Conservation (phyloP, 2,113 vertebrate genomes). For the Lepidothrix coronata region DNA sequence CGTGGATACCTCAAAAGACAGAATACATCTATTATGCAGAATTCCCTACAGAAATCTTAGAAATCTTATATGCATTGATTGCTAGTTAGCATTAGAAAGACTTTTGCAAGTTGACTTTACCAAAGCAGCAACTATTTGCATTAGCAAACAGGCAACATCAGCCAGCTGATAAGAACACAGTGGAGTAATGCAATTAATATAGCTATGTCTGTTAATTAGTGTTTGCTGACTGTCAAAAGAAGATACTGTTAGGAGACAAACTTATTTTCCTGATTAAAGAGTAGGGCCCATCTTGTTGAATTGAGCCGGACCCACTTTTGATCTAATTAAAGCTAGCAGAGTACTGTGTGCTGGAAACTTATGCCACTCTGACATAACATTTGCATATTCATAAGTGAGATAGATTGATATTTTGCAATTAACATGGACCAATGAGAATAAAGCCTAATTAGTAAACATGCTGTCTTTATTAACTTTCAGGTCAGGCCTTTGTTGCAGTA, state of each 20-base stretch:
- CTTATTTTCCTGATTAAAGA: slow-evolving; percentile 79
- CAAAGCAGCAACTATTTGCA: slow-evolving; percentile 74
- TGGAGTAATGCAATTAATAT: slow-evolving; percentile 79
- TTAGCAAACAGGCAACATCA: slow-evolving; percentile 73
- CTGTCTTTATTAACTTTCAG: slow-evolving; percentile 79
- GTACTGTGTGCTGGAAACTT: slow-evolving; percentile 67
- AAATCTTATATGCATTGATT: slow-evolving; percentile 78
- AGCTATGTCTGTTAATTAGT: slow-evolving; percentile 83
- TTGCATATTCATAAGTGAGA: slow-evolving; percentile 80
- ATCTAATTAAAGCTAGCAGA: slow-evolving; percentile 78
- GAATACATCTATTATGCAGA: slow-evolving; percentile 75
- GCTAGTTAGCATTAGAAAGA: slow-evolving; percentile 80
- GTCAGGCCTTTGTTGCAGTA: slow-evolving; percentile 71
- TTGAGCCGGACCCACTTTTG: slow-evolving; percentile 74
- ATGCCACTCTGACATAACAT: slow-evolving; percentile 70
- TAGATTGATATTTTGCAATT: slow-evolving; percentile 80
- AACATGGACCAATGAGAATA: slow-evolving; percentile 75
- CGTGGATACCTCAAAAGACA: slow-evolving; percentile 75
- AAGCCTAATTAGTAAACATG: slow-evolving; percentile 80
- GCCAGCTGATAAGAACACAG: slow-evolving; percentile 76
- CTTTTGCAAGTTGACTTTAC: slow-evolving; percentile 70
- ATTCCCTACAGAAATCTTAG: slow-evolving; percentile 81
- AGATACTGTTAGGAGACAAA: slow-evolving; percentile 75
- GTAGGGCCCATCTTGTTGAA: slow-evolving; percentile 71
- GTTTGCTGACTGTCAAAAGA: slow-evolving; percentile 78